Percentiles rank a stretch among this genome's conserved stretches.
Evolutionary conservation across 2,888 invertebrate species (phyloP).

Genomic region (Ditula angustiorana): DNA sequence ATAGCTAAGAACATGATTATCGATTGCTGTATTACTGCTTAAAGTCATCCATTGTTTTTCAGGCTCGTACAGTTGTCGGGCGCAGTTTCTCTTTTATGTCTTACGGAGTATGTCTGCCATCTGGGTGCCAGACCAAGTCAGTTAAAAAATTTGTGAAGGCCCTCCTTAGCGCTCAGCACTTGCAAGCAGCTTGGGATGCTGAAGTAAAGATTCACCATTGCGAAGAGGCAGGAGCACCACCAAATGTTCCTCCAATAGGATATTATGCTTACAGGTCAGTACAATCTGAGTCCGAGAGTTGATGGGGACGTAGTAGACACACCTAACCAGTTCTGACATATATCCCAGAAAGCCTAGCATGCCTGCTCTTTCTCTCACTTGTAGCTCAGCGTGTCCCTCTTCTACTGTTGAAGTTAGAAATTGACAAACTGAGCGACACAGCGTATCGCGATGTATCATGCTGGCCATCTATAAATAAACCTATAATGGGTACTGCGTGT

Average conservation of each 20-base stretch:
- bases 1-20: background rate
- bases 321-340: background rate
- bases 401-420: too few species aligned
- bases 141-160: slow-evolving; percentile 48
- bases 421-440: too few species aligned
- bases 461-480: too few species aligned
- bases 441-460: too few species aligned
- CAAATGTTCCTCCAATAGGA: slow-evolving; percentile 37
- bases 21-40: background rate
- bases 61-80: slow-evolving; percentile 48
- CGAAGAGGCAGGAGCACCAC: slow-evolving; percentile 41
- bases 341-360: background rate
- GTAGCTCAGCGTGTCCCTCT: too few species aligned
- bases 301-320: background rate
- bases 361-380: too few species aligned
- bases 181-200: slow-evolving; percentile 44
- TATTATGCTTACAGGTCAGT: slow-evolving; percentile 51
- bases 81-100: slow-evolving; percentile 47
- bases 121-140: slow-evolving; percentile 48
- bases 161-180: slow-evolving; percentile 47
- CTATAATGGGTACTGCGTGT: too few species aligned
- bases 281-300: too few species aligned
- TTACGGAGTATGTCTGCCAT: slow-evolving; percentile 58
- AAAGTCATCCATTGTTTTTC: slow-evolving; percentile 21
- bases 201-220: slow-evolving; percentile 48